phyloP scores from a whole-genome alignment of 1,140 invertebrate genomes.

The Drosophila busckii region DNA sequence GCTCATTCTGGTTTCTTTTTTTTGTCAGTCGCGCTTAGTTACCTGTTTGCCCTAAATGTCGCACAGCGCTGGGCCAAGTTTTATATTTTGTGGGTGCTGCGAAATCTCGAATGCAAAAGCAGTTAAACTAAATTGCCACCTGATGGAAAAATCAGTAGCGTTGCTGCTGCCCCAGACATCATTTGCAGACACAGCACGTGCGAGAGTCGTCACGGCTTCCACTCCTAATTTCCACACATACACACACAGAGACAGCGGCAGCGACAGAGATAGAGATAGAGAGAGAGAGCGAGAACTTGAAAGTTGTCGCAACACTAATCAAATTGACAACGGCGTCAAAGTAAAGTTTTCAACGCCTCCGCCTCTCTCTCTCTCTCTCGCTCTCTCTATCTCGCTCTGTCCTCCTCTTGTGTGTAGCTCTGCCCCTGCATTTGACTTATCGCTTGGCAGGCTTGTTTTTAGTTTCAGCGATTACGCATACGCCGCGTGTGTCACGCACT shows the following conservation, averaged over 20 bases:
- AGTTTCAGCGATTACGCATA: slow-evolving; percentile 55
- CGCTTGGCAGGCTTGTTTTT: slow-evolving; percentile 17
- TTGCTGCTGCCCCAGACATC: not conserved
- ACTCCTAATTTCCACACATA: slow-evolving; percentile 11
- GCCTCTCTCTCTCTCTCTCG: slow-evolving; percentile 5
- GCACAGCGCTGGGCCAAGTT: no score
- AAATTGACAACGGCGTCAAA: slow-evolving; percentile 63
- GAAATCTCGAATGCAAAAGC: slow-evolving; percentile 49
- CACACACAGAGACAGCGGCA: not conserved
- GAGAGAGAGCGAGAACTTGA: slow-evolving; percentile 6
- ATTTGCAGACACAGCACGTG: slow-evolving; percentile 46
- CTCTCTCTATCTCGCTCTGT: not conserved
- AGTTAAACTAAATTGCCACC: slow-evolving; percentile 59
- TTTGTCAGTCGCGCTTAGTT: no score
- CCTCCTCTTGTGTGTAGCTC: slow-evolving; percentile 15
- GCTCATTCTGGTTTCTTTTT: no score
- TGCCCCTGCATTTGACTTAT: slow-evolving; percentile 49
- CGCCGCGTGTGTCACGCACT: slow-evolving; percentile 51
- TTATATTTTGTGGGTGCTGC: not conserved
- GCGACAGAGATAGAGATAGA: not conserved
- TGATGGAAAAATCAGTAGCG: slow-evolving; percentile 56
- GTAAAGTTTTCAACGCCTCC: slow-evolving; percentile 37
- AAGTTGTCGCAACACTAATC: slow-evolving; percentile 33
- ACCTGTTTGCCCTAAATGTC: no score
- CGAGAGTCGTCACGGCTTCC: not conserved